Base-by-base conservation (phyloP, 2,797 vertebrate species). In the Helostoma temminkii region DNA sequence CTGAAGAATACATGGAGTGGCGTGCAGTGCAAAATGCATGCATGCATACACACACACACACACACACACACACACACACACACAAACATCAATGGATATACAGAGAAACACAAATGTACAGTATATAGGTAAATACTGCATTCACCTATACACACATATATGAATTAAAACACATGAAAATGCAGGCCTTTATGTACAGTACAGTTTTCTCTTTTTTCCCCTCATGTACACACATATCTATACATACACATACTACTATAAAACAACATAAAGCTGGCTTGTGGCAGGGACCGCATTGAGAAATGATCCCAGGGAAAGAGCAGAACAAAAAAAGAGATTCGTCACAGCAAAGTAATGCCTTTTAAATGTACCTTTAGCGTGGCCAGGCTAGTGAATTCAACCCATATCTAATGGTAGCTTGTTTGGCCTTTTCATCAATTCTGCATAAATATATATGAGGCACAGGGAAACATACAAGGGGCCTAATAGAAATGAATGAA, bases 401-500 rank as follows among this genome's bases (percentile, higher is more conserved):
- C 84, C 85, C 87, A 93, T 89, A 93, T 92, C 91, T 94, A 94
- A 94, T 93, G 91, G 89, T 75, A 90, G 91, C 89, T 93, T 93
- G 92, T 94, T 94, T 93, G 94, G 93, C 93, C 94, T 93, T 93
- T 94, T 94, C 92, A 94, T 94, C 93, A 93, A 91, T 93, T 93
- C 92, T 90, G 91, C 92, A 94, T 93, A 94, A 93, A 94, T 94
- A 94, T 93, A 93, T 93, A 93, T 90, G 91, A 93, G 91, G 81
- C 85, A 91, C 88, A 73, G 87, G 86, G 89, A 90, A 92, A 97
- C 95, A 96, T 96, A 96, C 95, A 96, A 96, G 96, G 95, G 95
- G 95, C 95, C 96, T 97, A 97, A 98, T 96, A 97, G 97, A 98
- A 98, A 98, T 93, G 96, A 98, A 98, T 97, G 96, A 98, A 98